Conservation (phyloP, 2,113 vertebrate genomes). For the Mystacornis crossleyi region DNA sequence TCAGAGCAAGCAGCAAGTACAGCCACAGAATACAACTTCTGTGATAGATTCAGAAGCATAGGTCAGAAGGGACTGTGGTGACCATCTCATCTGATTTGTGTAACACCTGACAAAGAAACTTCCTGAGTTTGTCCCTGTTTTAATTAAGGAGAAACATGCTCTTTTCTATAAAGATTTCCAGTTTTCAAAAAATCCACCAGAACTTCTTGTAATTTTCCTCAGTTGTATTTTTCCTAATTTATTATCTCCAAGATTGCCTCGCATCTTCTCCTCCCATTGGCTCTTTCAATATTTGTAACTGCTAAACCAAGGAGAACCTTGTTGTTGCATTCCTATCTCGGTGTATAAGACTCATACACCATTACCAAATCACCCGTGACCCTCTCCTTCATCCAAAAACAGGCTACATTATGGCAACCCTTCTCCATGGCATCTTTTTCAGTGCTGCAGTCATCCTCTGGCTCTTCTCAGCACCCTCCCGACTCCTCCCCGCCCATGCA, state of each 20-base stretch:
- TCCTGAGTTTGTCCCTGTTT: background rate
- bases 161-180: background rate
- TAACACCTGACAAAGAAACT: background rate
- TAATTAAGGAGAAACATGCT: background rate
- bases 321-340: background rate
- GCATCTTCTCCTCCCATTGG: background rate
- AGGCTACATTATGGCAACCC: background rate
- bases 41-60: background rate
- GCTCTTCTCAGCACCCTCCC: background rate
- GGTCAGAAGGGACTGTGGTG: background rate
- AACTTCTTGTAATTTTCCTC: background rate
- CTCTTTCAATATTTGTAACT: background rate
- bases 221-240: background rate
- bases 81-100: background rate
- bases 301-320: background rate
- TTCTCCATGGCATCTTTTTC: conserved; percentile 1
- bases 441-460: background rate
- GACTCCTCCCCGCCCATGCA: background rate
- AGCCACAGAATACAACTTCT: background rate
- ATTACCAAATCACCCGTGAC: background rate
- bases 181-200: background rate
- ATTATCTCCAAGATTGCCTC: background rate
- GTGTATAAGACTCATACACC: background rate
- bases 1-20: background rate
- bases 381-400: background rate